phyloP scores from a whole-genome alignment of 1,140 invertebrate genomes.

The Leptestheria dahalacensis region DNA sequence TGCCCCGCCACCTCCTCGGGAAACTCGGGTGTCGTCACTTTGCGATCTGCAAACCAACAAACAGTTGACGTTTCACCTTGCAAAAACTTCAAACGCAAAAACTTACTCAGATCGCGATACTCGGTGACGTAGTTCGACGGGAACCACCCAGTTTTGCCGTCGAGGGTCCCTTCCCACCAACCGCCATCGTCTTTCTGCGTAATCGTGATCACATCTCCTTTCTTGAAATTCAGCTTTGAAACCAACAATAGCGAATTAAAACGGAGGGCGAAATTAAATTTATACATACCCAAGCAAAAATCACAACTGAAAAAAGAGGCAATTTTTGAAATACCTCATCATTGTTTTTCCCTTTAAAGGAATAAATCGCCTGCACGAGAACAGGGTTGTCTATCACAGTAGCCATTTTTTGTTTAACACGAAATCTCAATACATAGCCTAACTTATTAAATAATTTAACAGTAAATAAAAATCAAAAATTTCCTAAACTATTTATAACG shows the following conservation, averaged over 20 bases:
- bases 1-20: conserved; percentile 38
- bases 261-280: conserved; percentile 12
- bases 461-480: too few species aligned
- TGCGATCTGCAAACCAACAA: conserved; percentile 5
- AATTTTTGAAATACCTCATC: conserved; percentile 55
- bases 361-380: conserved; percentile 68
- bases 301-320: not conserved
- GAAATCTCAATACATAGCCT: not conserved
- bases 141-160: conserved; percentile 94
- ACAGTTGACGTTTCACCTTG: not conserved
- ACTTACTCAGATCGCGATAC: conserved; percentile 39
- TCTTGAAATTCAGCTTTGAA: conserved; percentile 90
- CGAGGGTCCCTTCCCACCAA: conserved; percentile 93
- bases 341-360: conserved; percentile 90
- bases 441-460: too few species aligned
- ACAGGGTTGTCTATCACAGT: not conserved
- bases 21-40: conserved; percentile 18
- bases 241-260: conserved; percentile 25
- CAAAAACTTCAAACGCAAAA: conserved; percentile 25
- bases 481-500: too few species aligned
- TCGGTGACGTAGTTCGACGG: conserved; percentile 93
- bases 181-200: conserved; percentile 83
- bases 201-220: conserved; percentile 91
- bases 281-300: not conserved
- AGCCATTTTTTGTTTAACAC: not conserved